phyloP scores from a whole-genome alignment of 2,888 invertebrate genomes.

The Heliconius aoede region DNA sequence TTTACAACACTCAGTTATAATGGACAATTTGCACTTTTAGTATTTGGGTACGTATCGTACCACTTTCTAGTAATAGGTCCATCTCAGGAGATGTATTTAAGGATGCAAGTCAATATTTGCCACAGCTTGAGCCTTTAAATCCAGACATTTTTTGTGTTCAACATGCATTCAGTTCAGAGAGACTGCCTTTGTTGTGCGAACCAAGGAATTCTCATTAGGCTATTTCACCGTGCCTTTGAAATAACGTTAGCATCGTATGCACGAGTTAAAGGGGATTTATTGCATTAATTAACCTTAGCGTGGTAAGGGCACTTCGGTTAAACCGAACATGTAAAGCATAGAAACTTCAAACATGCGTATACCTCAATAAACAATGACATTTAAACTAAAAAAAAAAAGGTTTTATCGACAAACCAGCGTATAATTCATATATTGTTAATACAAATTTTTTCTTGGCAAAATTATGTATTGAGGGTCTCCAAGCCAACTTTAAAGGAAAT shows the following conservation, averaged over 20 bases:
- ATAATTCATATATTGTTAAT: neutral
- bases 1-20: conserved; percentile 69
- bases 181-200: conserved; percentile 67
- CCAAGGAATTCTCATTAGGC: conserved; percentile 76
- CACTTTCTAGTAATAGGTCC: neutral
- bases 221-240: conserved; percentile 71
- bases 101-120: conserved; percentile 49
- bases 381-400: neutral
- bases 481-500: neutral
- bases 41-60: conserved; percentile 38
- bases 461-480: neutral
- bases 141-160: conserved; percentile 69
- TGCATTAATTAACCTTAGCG: conserved; percentile 54
- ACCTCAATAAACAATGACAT: conserved; percentile 26
- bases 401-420: neutral
- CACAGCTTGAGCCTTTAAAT: conserved; percentile 60
- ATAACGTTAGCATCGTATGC: conserved; percentile 70
- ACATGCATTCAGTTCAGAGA: conserved; percentile 76
- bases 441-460: neutral
- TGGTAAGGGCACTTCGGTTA: conserved; percentile 51
- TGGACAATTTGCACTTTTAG: conserved; percentile 73
- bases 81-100: conserved; percentile 1
- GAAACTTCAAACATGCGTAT: conserved; percentile 23
- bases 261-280: conserved; percentile 58
- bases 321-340: conserved; percentile 32